Conservation (phyloP, 2,797 vertebrate genomes). For the Avahi laniger region DNA sequence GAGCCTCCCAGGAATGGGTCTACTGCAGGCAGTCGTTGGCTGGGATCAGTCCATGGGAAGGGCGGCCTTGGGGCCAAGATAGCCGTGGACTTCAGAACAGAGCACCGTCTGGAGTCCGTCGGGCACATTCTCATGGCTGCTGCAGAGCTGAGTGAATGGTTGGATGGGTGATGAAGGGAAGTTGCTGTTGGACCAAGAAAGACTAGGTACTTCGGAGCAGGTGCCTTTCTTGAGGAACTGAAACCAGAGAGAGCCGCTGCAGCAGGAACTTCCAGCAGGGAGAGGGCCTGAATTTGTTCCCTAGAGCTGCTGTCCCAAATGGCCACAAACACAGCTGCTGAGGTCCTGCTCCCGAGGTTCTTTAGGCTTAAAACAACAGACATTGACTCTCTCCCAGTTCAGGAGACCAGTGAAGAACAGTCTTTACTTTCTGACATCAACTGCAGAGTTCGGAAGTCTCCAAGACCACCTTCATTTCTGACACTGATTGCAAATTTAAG, state of each 20-base stretch:
- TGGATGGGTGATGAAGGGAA: background rate
- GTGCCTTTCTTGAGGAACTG: background rate
- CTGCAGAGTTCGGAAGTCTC: background rate
- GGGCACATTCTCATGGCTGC: rapidly evolving
- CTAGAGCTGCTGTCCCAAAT: background rate
- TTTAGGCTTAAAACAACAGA: background rate
- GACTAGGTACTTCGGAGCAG: background rate
- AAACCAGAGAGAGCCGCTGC: background rate
- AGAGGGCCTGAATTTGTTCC: background rate
- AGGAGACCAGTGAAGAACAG: background rate
- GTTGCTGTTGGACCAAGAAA: background rate
- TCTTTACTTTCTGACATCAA: background rate
- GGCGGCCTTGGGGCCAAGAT: rapidly evolving
- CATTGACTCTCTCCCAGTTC: background rate
- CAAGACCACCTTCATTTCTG: background rate
- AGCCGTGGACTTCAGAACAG: background rate
- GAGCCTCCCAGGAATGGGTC: background rate
- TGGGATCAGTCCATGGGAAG: too few species aligned
- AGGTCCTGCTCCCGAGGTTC: background rate
- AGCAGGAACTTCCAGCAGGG: background rate
- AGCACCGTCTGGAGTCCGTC: background rate
- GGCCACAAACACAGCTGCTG: background rate
- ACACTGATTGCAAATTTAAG: background rate
- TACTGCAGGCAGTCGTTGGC: background rate
- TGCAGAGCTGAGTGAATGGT: background rate